Base-by-base conservation (phyloP, 1,140 invertebrate genomes). In the Bacillus rossius region DNA sequence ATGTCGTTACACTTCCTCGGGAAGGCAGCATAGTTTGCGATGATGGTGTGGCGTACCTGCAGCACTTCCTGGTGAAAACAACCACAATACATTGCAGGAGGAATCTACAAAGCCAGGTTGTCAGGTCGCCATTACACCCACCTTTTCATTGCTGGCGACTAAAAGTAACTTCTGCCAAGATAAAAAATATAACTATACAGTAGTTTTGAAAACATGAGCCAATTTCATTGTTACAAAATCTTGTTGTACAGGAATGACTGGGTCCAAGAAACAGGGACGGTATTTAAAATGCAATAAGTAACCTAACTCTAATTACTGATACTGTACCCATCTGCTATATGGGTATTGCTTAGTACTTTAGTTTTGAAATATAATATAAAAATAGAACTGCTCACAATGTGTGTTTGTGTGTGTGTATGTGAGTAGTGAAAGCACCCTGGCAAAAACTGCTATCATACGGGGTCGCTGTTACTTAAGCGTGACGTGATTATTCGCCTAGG, bases 31-130 rank as follows among this genome's bases (percentile, higher is more conserved):
- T 66, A 75, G 37, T 65, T 69, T 41, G 71, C 64, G n/a, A 71
- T 61, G 29, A 81, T 69, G 25, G 67, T 60, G 58, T 73, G 69
- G 55, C 70, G 73, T 2, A 80, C 56, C 16, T 66, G 65, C 41
- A 74, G 49, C 54, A 81, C 67, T 53, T 76, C 70, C 78, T 81
- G 48, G 23, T n/a, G n/a, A n/a, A n/a, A n/a, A n/a, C n/a, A n/a
- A n/a, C n/a, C n/a, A n/a, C n/a, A n/a, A n/a, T n/a, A n/a, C n/a
- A n/a, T n/a, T n/a, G n/a, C n/a, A n/a, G n/a, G n/a, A n/a, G n/a
- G n/a, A n/a, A n/a, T n/a, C n/a, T n/a, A n/a, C n/a, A 73, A 71
- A 55, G 47, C 29, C 65, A 57, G 4, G 8, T 29, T 40, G 13
- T 3, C 7, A 45, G 10, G 10, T 2, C 3, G 7, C 5, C 7